phyloP scores from a whole-genome alignment of 2,113 vertebrate genomes.

The Narcine bancroftii region DNA sequence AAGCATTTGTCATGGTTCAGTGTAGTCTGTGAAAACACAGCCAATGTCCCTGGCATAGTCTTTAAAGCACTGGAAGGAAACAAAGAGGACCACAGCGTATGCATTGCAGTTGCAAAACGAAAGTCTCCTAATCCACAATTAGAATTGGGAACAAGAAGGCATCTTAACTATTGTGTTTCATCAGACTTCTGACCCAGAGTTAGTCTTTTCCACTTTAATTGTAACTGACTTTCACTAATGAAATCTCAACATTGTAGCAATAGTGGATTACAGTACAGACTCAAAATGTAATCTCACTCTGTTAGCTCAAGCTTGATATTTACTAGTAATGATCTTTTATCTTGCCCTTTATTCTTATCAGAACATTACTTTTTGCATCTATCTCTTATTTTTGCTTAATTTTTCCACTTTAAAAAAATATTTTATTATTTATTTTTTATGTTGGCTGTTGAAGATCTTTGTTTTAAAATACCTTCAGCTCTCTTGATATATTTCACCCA shows the following conservation, averaged over 20 bases:
- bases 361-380: background rate
- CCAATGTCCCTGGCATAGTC: background rate
- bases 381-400: background rate
- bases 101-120: background rate
- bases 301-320: background rate
- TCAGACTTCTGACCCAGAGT: background rate
- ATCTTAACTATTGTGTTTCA: background rate
- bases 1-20: constrained; percentile 42
- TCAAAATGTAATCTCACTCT: background rate
- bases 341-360: background rate
- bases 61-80: background rate
- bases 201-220: background rate
- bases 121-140: background rate
- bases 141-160: background rate
- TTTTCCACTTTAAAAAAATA: background rate
- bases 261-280: background rate
- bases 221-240: background rate
- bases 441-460: background rate
- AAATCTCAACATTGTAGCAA: background rate
- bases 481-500: background rate
- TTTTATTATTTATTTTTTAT: background rate
- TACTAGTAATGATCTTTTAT: background rate
- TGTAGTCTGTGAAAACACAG: constrained; percentile 39
- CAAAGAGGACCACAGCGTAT: background rate
- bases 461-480: background rate